Percentiles rank a stretch among this genome's conserved stretches.
These are phyloP conservation scores for Halichondria panicea DNA, from an alignment of 37 sponge, comb jelly and placozoan species.

Conservation along the genomic window DNA sequence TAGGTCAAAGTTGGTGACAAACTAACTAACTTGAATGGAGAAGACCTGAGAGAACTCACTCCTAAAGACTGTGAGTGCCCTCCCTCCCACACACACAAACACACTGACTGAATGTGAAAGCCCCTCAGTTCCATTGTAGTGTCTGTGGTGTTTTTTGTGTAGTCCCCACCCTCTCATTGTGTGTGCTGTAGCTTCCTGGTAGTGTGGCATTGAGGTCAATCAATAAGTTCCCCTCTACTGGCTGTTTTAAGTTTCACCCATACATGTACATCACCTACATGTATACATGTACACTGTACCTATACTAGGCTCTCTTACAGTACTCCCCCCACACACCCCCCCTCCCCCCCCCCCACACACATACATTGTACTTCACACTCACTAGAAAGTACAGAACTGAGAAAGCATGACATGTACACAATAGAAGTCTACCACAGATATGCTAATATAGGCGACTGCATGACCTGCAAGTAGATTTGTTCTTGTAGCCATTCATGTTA, in stretches of 20 bases:
- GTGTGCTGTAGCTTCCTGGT: too few relatives aligned
- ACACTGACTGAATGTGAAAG: background rate
- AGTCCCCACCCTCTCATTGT: background rate
- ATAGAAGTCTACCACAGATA: too few relatives aligned
- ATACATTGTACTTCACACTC: background rate
- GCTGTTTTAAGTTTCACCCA: background rate
- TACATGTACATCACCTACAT: background rate
- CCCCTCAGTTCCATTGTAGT: background rate
- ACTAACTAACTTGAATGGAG: slow-evolving; percentile 49
- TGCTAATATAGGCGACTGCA: too few relatives aligned
- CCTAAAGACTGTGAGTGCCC: slow-evolving; percentile 47
- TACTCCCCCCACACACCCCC: too few relatives aligned
- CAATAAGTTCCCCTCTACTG: too few relatives aligned
- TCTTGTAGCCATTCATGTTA: too few relatives aligned
- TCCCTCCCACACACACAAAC: background rate
- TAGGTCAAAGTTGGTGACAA: slow-evolving; percentile 57
- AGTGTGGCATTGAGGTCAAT: too few relatives aligned
- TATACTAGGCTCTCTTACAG: background rate
- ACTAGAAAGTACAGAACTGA: too few relatives aligned
- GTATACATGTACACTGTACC: background rate
- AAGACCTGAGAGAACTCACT: slow-evolving; percentile 24
- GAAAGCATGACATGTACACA: too few relatives aligned
- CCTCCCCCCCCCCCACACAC: background rate
- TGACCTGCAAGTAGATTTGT: too few relatives aligned
- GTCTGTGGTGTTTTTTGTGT: background rate